phyloP scores from a whole-genome alignment of 2,113 vertebrate genomes.

The Chauna torquata region DNA sequence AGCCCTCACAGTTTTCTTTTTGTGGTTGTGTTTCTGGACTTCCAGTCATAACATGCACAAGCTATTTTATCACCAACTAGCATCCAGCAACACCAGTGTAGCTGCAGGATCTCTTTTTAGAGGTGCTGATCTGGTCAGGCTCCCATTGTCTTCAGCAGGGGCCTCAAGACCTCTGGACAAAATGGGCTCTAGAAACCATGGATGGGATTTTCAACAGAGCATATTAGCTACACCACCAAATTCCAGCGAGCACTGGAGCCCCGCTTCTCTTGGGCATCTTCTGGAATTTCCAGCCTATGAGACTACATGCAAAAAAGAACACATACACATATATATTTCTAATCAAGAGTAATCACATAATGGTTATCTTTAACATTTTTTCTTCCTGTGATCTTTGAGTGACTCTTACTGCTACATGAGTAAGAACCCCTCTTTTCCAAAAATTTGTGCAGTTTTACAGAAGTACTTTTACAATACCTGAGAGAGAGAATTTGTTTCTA shows the following conservation, averaged over 20 bases:
- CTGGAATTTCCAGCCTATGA: not conserved
- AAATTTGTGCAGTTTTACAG: not conserved
- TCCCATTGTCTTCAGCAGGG: not conserved
- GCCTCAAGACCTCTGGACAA: not conserved
- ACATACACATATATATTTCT: not conserved
- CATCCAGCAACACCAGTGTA: not conserved
- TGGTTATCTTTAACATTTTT: not conserved
- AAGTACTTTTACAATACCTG: not conserved
- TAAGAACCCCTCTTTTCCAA: not conserved
- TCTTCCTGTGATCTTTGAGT: not conserved
- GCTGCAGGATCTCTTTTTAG: not conserved
- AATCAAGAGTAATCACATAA: not conserved
- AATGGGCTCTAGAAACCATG: not conserved
- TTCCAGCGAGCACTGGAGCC: not conserved
- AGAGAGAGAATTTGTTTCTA: not conserved
- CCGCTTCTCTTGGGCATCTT: not conserved
- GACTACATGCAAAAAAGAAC: not conserved
- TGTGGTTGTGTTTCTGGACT: not conserved
- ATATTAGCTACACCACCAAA: not conserved
- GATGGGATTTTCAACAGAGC: not conserved
- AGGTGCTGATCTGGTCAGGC: not conserved
- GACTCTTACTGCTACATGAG: not conserved
- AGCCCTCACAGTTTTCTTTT: not conserved
- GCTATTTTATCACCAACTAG: not conserved
- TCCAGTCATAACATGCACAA: not conserved